Evolutionary conservation across 2,113 vertebrate genomes (phyloP), one percentile per base, ranked within the genome.

Genomic region (Monopterus albus): DNA sequence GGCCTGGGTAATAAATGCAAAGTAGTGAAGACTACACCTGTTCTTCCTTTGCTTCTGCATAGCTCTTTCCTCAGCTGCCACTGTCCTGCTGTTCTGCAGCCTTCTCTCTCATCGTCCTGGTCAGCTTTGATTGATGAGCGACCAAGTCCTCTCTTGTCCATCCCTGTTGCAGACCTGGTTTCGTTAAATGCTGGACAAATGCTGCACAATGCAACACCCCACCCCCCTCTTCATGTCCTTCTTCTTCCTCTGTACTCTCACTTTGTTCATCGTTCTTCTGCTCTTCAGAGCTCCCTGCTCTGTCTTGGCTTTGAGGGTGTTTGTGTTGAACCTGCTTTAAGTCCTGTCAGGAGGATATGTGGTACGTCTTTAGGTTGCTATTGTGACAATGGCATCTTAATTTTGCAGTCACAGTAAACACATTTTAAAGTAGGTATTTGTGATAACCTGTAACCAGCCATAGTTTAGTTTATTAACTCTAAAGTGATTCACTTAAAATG

Each of bases 121-220:
- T 72, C 5, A 20, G 51, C 66, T 78, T 78, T 93, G 89, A 93
- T 91, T 88, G 89, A 92, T 90, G 92, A 89, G 79, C 56, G 86
- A 80, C 75, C 82, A 86, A 88, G 91, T 93, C 89, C 88, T 88
- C 82, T 72, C 71, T 86, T 56, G 83, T 87, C 76, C 82, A 33
- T 80, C 72, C 59, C 73, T 23, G 65, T 57, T 64, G 78, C 77
- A 68, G 82, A 83, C 61, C 75, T 72, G 62, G 64, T 68, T 43
- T 47, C 45, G 75, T 71, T 67, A 60, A 72, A 81, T 36, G 77
- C 73, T 79, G 87, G 75, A 71, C 69, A 60, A 72, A 81, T 36
- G 77, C 73, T 79, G 87, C 75, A 64, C 70, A 59, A 47, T 82
- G 72, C 57, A 85, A 89, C 26, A 55, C 72, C 80, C 58, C 62